Percentiles rank a stretch among this genome's conserved stretches.
Conservation (phyloP, 1,140 invertebrate genomes). For the Caerostris darwini region DNA sequence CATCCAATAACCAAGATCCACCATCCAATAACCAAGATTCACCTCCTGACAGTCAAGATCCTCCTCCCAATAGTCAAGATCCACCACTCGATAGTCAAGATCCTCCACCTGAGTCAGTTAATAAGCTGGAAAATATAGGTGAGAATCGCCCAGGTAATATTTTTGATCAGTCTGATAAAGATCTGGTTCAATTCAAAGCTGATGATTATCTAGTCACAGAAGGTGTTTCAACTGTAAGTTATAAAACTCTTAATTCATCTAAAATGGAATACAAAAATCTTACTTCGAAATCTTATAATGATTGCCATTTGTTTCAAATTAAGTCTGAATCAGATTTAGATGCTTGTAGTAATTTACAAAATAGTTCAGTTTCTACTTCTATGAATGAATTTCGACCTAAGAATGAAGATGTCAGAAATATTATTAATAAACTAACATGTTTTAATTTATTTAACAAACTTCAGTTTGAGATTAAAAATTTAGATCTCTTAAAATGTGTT, state of each 20-base stretch:
- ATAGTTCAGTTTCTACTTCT: no score
- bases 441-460: no score
- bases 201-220: background rate
- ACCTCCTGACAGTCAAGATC: background rate
- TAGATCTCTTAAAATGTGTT: no score
- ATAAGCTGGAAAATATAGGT: background rate
- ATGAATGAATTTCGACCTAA: no score
- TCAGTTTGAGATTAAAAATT: no score
- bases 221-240: background rate
- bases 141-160: no score
- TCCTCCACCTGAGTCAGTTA: background rate
- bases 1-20: no score
- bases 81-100: background rate
- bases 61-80: no score
- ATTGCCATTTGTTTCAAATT: background rate
- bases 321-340: background rate
- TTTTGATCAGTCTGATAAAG: background rate
- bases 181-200: background rate
- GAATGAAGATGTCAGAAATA: no score
- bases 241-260: background rate
- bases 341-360: no score
- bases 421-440: no score
- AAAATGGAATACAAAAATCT: background rate
- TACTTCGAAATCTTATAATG: background rate
- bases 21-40: no score